Percentiles rank a stretch among this genome's conserved stretches.
These are phyloP conservation scores for Stratiomys singularior DNA, from an alignment of 2,888 invertebrate species.

Conservation along the genomic window DNA sequence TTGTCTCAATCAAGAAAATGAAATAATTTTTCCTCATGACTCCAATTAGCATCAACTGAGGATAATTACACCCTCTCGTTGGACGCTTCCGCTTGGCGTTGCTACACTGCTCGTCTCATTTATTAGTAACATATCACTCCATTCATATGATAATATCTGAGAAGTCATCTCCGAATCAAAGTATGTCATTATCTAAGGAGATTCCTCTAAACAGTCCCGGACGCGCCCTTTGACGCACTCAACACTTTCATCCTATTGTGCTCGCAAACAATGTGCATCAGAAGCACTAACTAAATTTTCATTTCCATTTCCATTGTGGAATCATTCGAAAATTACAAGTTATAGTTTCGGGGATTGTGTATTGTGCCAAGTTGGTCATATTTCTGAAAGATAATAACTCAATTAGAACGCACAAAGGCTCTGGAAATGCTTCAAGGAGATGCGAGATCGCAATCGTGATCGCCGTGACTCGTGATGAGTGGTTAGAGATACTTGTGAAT, in stretches of 20 bases:
- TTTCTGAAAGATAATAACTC: constrained; percentile 25
- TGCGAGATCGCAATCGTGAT: background rate
- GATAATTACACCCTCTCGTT: no score
- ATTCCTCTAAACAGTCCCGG: background rate
- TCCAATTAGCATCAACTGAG: no score
- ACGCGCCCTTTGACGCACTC: background rate
- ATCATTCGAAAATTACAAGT: constrained; percentile 32
- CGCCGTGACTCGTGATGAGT: background rate
- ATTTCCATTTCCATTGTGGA: constrained; percentile 17
- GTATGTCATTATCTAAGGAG: constrained; percentile 4
- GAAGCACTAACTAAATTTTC: background rate
- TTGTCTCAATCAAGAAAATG: no score
- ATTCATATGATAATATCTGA: no score
- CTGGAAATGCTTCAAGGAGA: background rate
- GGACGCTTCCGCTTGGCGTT: no score
- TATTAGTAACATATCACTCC: no score
- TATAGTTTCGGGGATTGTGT: constrained; percentile 24
- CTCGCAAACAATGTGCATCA: background rate
- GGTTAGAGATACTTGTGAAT: background rate
- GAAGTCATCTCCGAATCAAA: background rate
- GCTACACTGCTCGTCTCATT: no score
- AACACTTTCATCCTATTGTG: background rate
- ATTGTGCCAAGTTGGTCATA: constrained; percentile 27
- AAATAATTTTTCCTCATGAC: no score
- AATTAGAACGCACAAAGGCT: constrained; percentile 21